phyloP scores from a whole-genome alignment of 2,888 invertebrate genomes.

The Dryobota labecula region DNA sequence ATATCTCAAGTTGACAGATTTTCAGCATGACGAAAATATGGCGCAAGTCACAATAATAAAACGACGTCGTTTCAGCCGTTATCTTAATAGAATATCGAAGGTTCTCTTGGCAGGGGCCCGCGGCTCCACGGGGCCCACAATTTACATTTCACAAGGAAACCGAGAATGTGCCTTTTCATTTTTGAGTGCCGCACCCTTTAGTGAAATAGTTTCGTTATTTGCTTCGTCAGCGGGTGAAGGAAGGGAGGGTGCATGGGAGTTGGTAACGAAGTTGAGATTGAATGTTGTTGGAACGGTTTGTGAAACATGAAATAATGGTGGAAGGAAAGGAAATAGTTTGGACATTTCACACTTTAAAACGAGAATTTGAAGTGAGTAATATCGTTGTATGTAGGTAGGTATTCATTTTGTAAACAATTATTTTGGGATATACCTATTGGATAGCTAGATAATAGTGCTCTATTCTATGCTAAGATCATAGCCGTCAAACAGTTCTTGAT shows the following conservation, averaged over 20 bases:
- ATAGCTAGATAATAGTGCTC: neutral
- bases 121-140: constrained; percentile 32
- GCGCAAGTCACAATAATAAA: constrained; percentile 75
- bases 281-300: constrained; percentile 39
- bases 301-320: constrained; percentile 8
- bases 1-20: constrained; percentile 86
- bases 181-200: constrained; percentile 64
- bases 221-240: constrained; percentile 52
- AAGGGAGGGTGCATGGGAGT: neutral
- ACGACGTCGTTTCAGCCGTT: constrained; percentile 71
- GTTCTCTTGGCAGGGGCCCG: constrained; percentile 10
- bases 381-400: too few relatives aligned
- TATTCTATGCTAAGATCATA: neutral
- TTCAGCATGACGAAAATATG: constrained; percentile 84
- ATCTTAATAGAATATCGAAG: constrained; percentile 89
- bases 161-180: constrained; percentile 63
- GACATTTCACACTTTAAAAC: neutral
- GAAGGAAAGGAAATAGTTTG: neutral
- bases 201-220: constrained; percentile 64
- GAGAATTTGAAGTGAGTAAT: neutral
- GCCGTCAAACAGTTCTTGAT: neutral
- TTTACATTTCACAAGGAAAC: constrained; percentile 68
- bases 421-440: neutral
- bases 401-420: too few relatives aligned
- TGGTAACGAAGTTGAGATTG: constrained; percentile 45